Evolutionary conservation across 1,140 invertebrate genomes (phyloP), one percentile per base, ranked within the genome.

Genomic region (Orius laevigatus): DNA sequence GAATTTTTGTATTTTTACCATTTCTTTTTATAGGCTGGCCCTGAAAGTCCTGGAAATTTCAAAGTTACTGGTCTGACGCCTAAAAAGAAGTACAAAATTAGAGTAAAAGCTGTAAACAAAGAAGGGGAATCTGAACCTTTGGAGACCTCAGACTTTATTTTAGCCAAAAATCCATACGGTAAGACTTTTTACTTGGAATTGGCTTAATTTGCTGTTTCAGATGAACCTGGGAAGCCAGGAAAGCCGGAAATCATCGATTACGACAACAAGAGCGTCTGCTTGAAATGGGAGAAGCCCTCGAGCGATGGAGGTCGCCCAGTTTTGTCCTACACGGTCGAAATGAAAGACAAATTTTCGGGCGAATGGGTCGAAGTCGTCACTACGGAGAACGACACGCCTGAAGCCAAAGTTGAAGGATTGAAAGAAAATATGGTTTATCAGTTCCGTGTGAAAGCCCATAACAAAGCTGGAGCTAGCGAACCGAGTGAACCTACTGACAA

Each of bases 51-150:
- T 1, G 70, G 77, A 31, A 74, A 77, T 12, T 93, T 89, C 62
- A 85, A 78, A 1, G 85, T 98, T 54, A 84, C 89, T 60, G 89
- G 90, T 20, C 73, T 99, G 0, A 91, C 89, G 9, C 90, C 91
- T 0, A 94, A 94, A 57, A 96, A 98, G 66, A 92, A 90, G 58
- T 98, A 98, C 66, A 95, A 97, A 66, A 95, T 98, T 71, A 74
- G 95, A 39, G 94, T 99, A 0, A 93, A 91, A 58, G 95, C 95
- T 25, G 84, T 94, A 25, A 99, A 99, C 65, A 96, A 96, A 62
- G 95, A 97, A 69, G 95, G 95, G 1, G 84, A 93, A 68, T 94
- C 93, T 0, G 92, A 98, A 57, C 90, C 95, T 18, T 66, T 97
- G 38, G 87, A 92, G 63, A 90, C 89, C 19, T 79, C 81, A 9